A percentile compares a stretch with the other conserved stretches of the same genome.
phyloP scores from a whole-genome alignment of 2,888 invertebrate species.

The Steromphala cineraria region DNA sequence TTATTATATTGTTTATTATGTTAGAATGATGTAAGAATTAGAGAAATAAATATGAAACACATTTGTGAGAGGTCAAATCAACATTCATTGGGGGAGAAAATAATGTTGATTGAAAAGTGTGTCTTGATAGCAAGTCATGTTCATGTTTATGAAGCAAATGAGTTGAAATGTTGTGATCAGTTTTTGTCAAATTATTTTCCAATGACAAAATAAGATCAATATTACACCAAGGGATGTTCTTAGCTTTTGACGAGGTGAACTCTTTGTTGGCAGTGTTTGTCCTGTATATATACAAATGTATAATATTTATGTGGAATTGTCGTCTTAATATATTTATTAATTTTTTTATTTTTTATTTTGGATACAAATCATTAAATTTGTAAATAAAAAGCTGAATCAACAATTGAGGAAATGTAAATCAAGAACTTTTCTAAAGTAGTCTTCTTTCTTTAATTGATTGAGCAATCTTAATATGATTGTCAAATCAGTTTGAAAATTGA shows the following conservation, averaged over 20 bases:
- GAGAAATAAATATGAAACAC: background rate
- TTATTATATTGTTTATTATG: background rate
- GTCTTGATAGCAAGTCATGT: background rate
- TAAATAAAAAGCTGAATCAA: too few relatives aligned
- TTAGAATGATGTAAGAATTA: background rate
- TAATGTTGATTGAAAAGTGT: background rate
- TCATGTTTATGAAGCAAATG: background rate
- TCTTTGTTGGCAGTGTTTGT: background rate
- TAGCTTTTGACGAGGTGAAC: background rate
- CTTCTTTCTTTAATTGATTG: too few relatives aligned
- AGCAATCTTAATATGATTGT: too few relatives aligned
- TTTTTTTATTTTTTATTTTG: background rate
- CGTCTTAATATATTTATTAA: too few relatives aligned
- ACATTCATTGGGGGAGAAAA: background rate
- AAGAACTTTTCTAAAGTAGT: too few relatives aligned
- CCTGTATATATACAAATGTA: background rate
- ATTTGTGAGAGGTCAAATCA: background rate
- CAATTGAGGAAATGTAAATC: too few relatives aligned
- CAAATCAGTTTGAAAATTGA: too few relatives aligned
- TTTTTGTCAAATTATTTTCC: background rate
- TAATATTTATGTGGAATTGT: too few relatives aligned
- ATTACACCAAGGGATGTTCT: background rate
- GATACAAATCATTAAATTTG: too few relatives aligned
- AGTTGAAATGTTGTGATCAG: background rate
- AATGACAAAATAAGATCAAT: background rate